Conservation (phyloP, 2,797 vertebrate species). For the Cynodonichthys magdalenae region DNA sequence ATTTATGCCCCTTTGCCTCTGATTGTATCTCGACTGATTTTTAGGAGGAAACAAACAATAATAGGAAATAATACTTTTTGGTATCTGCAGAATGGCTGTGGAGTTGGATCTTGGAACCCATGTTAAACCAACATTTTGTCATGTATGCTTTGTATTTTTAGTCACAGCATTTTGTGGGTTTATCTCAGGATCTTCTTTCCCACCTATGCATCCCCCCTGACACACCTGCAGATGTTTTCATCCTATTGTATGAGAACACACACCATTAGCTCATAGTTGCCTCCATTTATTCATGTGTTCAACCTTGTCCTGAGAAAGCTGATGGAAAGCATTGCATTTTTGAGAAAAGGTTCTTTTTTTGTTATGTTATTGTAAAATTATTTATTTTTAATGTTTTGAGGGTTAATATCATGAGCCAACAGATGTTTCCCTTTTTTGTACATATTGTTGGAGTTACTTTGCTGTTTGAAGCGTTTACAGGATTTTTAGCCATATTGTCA, state of each 20-base stretch:
- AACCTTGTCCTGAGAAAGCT: constrained; percentile 19
- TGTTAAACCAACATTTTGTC: constrained; percentile 19
- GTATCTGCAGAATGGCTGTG: constrained; percentile 26
- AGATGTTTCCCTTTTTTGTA: constrained; percentile 23
- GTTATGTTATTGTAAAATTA: constrained; percentile 33
- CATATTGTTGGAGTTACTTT: constrained; percentile 36
- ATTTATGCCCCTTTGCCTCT: constrained; percentile 71
- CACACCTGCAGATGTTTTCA: constrained; percentile 36
- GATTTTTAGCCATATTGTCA: constrained; percentile 41
- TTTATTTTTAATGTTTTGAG: constrained; percentile 49
- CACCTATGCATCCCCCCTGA: constrained; percentile 60
- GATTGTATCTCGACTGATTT: constrained; percentile 57
- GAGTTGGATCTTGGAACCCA: constrained; percentile 27
- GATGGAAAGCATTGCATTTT: constrained; percentile 34
- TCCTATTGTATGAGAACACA: constrained; percentile 12
- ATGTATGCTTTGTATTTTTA: constrained; percentile 24
- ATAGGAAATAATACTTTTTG: constrained; percentile 22
- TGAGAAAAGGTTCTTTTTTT: constrained; percentile 11
- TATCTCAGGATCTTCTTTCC: constrained; percentile 67
- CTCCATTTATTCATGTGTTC: constrained; percentile 39
- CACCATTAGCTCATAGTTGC: constrained; percentile 24
- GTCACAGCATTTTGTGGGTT: constrained; percentile 59
- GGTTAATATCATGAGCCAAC: constrained; percentile 45
- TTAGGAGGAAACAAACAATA: constrained; percentile 26
- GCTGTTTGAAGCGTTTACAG: constrained; percentile 48